Evolutionary conservation across 2,888 invertebrate species (phyloP).

Genomic region (Oscheius onirici): DNA sequence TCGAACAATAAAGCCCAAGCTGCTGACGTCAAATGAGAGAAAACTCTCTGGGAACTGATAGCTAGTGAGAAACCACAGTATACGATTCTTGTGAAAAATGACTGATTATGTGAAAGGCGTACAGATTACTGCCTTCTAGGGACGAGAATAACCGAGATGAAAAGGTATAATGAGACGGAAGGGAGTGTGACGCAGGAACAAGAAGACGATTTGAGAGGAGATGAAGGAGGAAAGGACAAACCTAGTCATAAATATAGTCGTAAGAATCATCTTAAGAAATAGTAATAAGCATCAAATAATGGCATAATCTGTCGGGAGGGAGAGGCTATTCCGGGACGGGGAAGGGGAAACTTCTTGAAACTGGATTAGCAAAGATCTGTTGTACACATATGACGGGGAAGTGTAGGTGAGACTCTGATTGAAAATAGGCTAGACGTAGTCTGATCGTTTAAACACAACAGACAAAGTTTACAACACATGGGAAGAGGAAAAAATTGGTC

Average conservation of each 20-base stretch:
- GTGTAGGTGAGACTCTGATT: too few species aligned
- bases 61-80: neutral
- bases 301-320: too few species aligned
- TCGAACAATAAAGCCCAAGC: slow-evolving; percentile 1
- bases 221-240: neutral
- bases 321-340: too few species aligned
- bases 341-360: too few species aligned
- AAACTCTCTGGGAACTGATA: neutral
- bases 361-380: too few species aligned
- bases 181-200: neutral
- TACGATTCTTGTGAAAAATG: neutral
- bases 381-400: too few species aligned
- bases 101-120: neutral
- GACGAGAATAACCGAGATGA: slow-evolving; percentile 4
- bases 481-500: neutral
- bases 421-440: too few species aligned
- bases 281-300: too few species aligned
- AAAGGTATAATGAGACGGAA: neutral
- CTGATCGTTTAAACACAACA: too few species aligned
- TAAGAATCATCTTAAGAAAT: too few species aligned
- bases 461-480: neutral
- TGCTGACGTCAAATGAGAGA: slow-evolving; percentile 18
- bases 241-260: too few species aligned
- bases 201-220: neutral
- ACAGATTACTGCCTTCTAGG: too few species aligned